Conservation (phyloP, 2,888 invertebrate species). For the Caenorhabditis japonica region DNA sequence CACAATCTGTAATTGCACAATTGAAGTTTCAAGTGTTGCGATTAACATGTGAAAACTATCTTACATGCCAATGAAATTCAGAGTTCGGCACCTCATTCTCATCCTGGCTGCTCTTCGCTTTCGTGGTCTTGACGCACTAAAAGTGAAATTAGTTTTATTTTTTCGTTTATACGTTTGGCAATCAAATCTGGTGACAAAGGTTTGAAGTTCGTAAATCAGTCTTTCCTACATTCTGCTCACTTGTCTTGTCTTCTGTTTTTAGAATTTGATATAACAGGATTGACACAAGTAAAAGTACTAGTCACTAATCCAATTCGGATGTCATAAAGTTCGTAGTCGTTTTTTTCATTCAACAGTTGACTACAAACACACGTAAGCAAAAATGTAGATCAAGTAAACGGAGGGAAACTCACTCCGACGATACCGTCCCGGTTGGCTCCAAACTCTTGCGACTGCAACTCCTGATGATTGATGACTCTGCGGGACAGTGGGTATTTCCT, state of each 20-base stretch:
- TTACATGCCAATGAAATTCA: slow-evolving; percentile 50
- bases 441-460: slow-evolving; percentile 50
- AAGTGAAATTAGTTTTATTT: too few species aligned
- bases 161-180: too few species aligned
- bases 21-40: too few species aligned
- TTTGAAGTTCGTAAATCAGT: too few species aligned
- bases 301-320: neutral
- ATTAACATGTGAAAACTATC: neutral
- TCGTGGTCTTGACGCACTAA: slow-evolving; percentile 45
- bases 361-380: too few species aligned
- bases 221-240: neutral
- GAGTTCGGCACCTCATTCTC: slow-evolving; percentile 33
- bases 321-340: neutral
- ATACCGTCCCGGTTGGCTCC: slow-evolving; percentile 47
- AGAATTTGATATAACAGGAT: neutral
- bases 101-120: slow-evolving; percentile 20
- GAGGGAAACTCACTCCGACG: slow-evolving; percentile 34
- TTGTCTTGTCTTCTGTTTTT: neutral
- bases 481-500: slow-evolving; percentile 56
- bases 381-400: neutral
- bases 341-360: neutral
- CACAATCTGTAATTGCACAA: slow-evolving; percentile 80
- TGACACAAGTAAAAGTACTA: neutral
- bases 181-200: too few species aligned
- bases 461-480: slow-evolving; percentile 52